Evolutionary conservation across 2,797 vertebrate genomes (phyloP), one percentile per base, ranked within the genome.

Genomic region (Arrhamphus sclerolepis): DNA sequence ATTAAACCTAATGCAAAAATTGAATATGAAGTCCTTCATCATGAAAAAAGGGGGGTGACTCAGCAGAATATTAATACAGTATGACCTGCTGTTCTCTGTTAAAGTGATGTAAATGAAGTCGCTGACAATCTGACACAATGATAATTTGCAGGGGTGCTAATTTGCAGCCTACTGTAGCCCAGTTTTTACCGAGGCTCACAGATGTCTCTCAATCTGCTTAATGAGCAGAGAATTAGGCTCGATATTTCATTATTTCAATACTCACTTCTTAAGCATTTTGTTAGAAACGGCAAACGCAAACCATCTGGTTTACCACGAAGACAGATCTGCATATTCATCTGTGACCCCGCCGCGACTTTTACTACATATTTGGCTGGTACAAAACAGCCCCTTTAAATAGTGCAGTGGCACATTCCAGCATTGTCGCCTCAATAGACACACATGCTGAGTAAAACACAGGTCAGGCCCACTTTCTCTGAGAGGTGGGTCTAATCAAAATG

Each of bases 401-500:
- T 48, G 29, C 29, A 7, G 52, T 28, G 19, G 75, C 70, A 49
- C 8, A 41, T 19, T 69, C 66, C 56, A 38, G 42, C 21, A 20
- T 43, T 19, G 52, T 14, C 46, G 62, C 57, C 71, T 77, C 55
- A n/a, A 28, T 57, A 76, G 68, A 72, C 70, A 81, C 66, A 71
- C 52, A 54, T 51, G 44, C 42, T 17, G 59, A 72, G 83, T 78
- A 54, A 40, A 63, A 46, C 28, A 55, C 70, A 63, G 79, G 82
- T 85, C 82, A 77, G 64, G 55, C n/a, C 22, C 56, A 39, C 44
- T 72, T 59, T 70, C 40, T 46, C 34, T 22, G 41, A 38, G 18
- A 42, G 54, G 57, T 34, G 61, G 31, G 70, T 75, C 70, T 46
- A 63, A 59, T 63, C 53, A 83, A 72, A 84, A 83, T 66, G 53